Percentiles rank a stretch among this genome's conserved stretches.
Evolutionary conservation across 2,888 invertebrate species (phyloP).

Genomic region (Melanargia galathea): DNA sequence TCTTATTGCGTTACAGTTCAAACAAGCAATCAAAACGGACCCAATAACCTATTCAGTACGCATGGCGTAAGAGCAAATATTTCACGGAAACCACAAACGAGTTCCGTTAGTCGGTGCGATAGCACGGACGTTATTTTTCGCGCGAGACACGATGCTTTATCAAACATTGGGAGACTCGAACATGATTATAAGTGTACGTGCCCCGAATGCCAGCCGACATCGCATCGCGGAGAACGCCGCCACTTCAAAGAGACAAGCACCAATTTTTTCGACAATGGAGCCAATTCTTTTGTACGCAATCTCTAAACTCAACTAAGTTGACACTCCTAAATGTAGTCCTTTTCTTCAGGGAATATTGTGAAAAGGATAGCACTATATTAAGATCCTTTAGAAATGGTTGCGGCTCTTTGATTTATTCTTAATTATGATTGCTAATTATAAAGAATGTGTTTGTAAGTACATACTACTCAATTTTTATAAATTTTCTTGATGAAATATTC

Average conservation of each 20-base stretch:
- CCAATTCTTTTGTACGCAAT: no score
- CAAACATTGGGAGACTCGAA: conserved; percentile 77
- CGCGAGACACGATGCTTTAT: conserved; percentile 70
- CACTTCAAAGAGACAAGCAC: conserved; percentile 68
- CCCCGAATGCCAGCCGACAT: conserved; percentile 61
- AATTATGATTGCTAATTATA: not conserved
- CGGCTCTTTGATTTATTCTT: conserved; percentile 20
- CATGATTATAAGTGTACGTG: conserved; percentile 80
- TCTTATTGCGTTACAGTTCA: not conserved
- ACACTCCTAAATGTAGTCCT: no score
- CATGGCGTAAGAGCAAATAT: conserved; percentile 33
- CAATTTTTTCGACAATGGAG: conserved; percentile 68
- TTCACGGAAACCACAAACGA: conserved; percentile 40
- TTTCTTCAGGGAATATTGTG: no score
- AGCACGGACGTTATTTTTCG: conserved; percentile 67
- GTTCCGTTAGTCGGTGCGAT: conserved; percentile 41
- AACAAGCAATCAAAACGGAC: not conserved
- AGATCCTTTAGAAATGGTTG: conserved; percentile 23
- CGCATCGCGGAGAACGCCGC: conserved; percentile 63
- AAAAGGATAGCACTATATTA: no score
- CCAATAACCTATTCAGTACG: conserved; percentile 20
- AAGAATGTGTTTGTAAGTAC: not conserved
- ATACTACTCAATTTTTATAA: no score
- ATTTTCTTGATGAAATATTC: no score
- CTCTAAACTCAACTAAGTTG: no score